phyloP scores from a whole-genome alignment of 2,113 vertebrate genomes.

The Colistium nudipinnis region DNA sequence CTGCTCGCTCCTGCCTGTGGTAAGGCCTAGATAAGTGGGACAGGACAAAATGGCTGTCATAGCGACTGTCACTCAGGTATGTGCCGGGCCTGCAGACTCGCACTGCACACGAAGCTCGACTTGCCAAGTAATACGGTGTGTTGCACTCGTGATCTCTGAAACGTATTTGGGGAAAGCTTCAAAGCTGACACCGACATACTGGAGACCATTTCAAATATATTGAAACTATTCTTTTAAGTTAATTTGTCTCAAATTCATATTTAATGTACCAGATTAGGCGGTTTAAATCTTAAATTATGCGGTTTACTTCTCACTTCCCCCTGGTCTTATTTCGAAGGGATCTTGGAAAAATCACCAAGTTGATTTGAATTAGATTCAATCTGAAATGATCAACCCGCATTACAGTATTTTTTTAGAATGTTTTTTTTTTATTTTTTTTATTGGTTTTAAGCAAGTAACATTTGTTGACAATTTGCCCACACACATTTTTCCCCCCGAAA shows the following conservation, averaged over 20 bases:
- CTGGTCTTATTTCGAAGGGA: too few relatives aligned
- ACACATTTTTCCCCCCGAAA: neutral
- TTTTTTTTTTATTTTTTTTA: too few relatives aligned
- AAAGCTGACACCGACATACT: conserved; percentile 19
- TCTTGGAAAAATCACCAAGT: neutral
- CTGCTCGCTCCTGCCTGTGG: conserved; percentile 64
- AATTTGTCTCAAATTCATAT: neutral
- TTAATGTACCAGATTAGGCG: too few relatives aligned
- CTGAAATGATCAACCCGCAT: neutral
- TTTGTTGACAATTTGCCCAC: neutral
- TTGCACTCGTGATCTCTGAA: neutral
- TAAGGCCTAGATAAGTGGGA: conserved; percentile 68
- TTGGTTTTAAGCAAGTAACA: neutral
- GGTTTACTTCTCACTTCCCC: neutral
- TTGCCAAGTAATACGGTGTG: neutral
- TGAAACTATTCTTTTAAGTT: too few relatives aligned
- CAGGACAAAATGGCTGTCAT: conserved; percentile 74
- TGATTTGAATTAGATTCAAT: neutral
- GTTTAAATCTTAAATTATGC: too few relatives aligned
- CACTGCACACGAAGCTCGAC: conserved; percentile 13
- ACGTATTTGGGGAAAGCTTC: conserved; percentile 13
- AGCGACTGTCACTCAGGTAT: conserved; percentile 69
- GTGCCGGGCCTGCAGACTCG: conserved; percentile 26
- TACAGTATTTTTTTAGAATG: neutral
- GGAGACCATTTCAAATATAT: too few relatives aligned